These are phyloP conservation scores for Elegia similella DNA, from an alignment of 2,888 invertebrate species.

Conservation along the genomic window DNA sequence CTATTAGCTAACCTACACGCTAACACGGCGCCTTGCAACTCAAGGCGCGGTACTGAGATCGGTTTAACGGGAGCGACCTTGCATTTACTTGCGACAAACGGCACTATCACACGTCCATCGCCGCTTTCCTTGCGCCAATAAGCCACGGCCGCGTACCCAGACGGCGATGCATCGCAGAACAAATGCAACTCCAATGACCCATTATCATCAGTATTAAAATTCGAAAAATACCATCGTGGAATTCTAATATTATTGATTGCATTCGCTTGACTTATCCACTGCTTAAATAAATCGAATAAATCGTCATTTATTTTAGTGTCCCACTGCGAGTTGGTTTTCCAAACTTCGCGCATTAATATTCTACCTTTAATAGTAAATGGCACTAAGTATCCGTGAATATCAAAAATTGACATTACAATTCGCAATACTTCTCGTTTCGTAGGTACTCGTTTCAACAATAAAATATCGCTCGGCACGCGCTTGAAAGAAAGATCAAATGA, in stretches of 20 bases:
- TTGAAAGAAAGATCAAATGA: too few relatives aligned
- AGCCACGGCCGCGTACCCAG: not conserved
- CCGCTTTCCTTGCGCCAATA: not conserved
- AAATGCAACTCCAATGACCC: not conserved
- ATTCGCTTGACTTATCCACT: too few relatives aligned
- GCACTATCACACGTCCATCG: not conserved
- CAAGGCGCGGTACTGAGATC: slow-evolving; percentile 9
- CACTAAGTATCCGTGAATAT: too few relatives aligned
- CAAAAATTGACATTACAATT: too few relatives aligned
- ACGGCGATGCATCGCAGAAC: not conserved
- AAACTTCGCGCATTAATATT: not conserved
- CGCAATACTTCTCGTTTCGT: too few relatives aligned
- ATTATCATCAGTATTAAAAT: not conserved
- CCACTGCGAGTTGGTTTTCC: not conserved
- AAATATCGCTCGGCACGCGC: too few relatives aligned
- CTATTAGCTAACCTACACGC: slow-evolving; percentile 12
- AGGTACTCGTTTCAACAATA: too few relatives aligned
- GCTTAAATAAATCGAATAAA: too few relatives aligned
- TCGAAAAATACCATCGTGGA: too few relatives aligned
- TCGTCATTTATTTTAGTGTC: not conserved
- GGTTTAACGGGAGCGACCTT: slow-evolving; percentile 8
- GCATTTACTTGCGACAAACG: not conserved
- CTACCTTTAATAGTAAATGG: not conserved
- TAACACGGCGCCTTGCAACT: slow-evolving; percentile 17
- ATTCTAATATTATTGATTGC: too few relatives aligned